These are phyloP conservation scores for Spilogale gracilis DNA, from an alignment of 2,113 vertebrate species.

Conservation along the genomic window DNA sequence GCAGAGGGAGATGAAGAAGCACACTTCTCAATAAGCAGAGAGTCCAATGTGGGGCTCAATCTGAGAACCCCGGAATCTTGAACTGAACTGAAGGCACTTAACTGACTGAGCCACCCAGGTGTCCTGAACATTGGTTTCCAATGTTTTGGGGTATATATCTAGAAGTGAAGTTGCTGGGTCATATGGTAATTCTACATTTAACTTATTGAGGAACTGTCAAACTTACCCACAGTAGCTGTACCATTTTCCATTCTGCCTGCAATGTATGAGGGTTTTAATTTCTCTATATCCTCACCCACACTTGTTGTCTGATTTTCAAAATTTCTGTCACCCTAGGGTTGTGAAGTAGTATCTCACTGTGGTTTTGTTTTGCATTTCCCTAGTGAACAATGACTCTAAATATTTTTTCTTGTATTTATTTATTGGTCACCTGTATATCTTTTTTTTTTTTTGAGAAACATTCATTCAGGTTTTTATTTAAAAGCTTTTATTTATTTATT, in stretches of 20 bases:
- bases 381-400: neutral
- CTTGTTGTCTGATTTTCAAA: neutral
- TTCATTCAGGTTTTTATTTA: neutral
- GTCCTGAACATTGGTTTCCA: neutral
- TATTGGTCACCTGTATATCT: neutral
- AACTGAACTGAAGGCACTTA: neutral
- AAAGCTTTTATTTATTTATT: too few relatives aligned
- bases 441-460: neutral
- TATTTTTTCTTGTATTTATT: neutral
- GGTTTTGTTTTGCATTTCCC: neutral
- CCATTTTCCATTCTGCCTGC: neutral
- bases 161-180: neutral
- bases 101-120: neutral
- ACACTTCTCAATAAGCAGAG: neutral
- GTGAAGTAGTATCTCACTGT: neutral
- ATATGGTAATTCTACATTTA: neutral
- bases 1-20: neutral
- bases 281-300: neutral
- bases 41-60: neutral
- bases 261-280: neutral
- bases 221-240: neutral
- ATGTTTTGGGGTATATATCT: neutral
- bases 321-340: neutral
- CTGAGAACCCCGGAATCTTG: neutral
- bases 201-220: neutral